phyloP scores from a whole-genome alignment of 2,888 invertebrate species.

The Prosapia bicincta region DNA sequence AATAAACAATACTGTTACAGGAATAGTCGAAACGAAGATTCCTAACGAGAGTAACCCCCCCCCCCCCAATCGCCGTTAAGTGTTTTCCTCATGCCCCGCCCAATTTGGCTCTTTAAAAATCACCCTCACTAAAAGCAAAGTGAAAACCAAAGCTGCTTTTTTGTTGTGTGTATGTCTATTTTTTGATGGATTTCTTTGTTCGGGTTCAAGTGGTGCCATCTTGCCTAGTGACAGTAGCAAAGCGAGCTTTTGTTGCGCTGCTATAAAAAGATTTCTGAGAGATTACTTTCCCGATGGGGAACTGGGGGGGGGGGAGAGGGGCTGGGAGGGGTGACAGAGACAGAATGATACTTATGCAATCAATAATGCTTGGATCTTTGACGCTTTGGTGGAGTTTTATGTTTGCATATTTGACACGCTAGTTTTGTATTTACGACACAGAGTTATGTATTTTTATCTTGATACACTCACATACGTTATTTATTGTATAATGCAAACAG shows the following conservation, averaged over 20 bases:
- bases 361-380: neutral
- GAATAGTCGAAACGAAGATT: neutral
- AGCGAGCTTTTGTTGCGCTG: conserved; percentile 22
- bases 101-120: conserved; percentile 19
- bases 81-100: conserved; percentile 12
- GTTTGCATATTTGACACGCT: neutral
- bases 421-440: too few relatives aligned
- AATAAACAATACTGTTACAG: too few relatives aligned
- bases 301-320: neutral
- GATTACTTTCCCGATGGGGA: conserved; percentile 10
- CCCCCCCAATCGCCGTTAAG: neutral
- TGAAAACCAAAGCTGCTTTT: conserved; percentile 25
- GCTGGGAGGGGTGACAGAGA: conserved; percentile 6
- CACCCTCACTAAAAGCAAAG: conserved; percentile 26
- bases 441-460: too few relatives aligned
- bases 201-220: conserved; percentile 25
- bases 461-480: too few relatives aligned
- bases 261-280: conserved; percentile 6
- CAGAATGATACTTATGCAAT: neutral
- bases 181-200: conserved; percentile 28
- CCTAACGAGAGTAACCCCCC: neutral
- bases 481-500: too few relatives aligned
- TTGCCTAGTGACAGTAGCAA: conserved; percentile 22
- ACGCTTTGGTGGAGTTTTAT: neutral
- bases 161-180: conserved; percentile 14